A percentile compares a stretch with the other conserved stretches of the same genome.
These are phyloP conservation scores for Ciconia nigra DNA, from an alignment of 2,797 vertebrate species.

Conservation along the genomic window DNA sequence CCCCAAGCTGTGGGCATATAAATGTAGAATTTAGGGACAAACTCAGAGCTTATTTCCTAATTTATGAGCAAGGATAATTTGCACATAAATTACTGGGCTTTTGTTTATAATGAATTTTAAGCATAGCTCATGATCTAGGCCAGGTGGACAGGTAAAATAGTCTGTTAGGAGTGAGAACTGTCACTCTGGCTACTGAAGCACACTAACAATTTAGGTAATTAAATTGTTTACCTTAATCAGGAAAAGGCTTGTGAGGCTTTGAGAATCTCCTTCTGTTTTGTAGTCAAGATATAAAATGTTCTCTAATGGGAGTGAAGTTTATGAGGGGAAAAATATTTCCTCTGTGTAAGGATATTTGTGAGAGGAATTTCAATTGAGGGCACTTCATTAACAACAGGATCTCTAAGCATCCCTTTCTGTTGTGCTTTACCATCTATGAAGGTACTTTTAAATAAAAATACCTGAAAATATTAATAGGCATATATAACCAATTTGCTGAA, in stretches of 20 bases:
- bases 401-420: not conserved
- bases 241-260: not conserved
- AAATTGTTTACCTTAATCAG: conserved; percentile 28
- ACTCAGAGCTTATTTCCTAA: not conserved
- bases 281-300: not conserved
- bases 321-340: conserved; percentile 32
- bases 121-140: not conserved
- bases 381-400: not conserved
- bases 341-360: not conserved
- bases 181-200: not conserved
- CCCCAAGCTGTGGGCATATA: not conserved
- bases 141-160: not conserved
- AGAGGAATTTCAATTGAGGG: conserved; percentile 19
- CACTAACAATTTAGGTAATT: conserved; percentile 19
- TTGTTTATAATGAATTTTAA: not conserved
- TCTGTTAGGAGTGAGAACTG: not conserved
- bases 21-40: not conserved
- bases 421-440: not conserved
- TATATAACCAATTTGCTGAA: not conserved
- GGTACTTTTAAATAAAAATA: not conserved
- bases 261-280: not conserved
- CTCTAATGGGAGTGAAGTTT: conserved; percentile 25
- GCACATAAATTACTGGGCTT: not conserved
- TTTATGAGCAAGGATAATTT: not conserved
- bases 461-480: not conserved